Evolutionary conservation across 2,888 invertebrate species (phyloP), one percentile per base, ranked within the genome.

Genomic region (Oligia fasciuncula): DNA sequence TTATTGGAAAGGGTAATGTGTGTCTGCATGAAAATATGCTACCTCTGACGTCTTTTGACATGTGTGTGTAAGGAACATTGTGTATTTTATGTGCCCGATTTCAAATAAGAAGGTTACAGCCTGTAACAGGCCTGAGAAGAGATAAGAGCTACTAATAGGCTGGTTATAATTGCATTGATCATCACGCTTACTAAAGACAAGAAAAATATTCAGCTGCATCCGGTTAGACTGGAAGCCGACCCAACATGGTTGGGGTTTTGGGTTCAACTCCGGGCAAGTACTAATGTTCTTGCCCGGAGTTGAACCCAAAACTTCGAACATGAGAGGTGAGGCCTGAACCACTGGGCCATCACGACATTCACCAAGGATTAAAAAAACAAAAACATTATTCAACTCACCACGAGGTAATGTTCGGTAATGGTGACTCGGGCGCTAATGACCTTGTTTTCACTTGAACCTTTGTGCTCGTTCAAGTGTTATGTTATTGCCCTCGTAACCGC

Each of bases 401-500:
- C 54, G 62, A 57, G 46, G 17, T 46, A 11, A 40, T 29, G 49
- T 6, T 17, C 14, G 66, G 63, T n/a, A n/a, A n/a, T n/a, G n/a
- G n/a, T 17, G 54, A 66, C 40, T 19, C 1, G 17, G 54, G 13
- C n/a, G 51, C 40, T 84, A 84, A 84, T 84, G 70, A 77, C 80
- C 81, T 74, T 84, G 84, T 80, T 83, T 60, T 43, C 17, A 83
- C 67, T 68, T 67, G 49, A 60, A 67, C 74, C 73, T 74, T 73
- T 66, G n/a, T 57, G 13, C 35, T 73, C 29, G 63, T 72, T 81
- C 73, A 84, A 77, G 65, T 49, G 73, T 68, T 74, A 66, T 54
- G 67, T 74, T 81, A 84, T 84, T 77, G 51, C 51, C 40, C 57
- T 29, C 29, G 65, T 84, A 72, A 84, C 65, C 67, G n/a, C 19